Percentiles rank a stretch among this genome's conserved stretches.
Conservation (phyloP, 2,797 vertebrate genomes). For the Esox masquinongy region DNA sequence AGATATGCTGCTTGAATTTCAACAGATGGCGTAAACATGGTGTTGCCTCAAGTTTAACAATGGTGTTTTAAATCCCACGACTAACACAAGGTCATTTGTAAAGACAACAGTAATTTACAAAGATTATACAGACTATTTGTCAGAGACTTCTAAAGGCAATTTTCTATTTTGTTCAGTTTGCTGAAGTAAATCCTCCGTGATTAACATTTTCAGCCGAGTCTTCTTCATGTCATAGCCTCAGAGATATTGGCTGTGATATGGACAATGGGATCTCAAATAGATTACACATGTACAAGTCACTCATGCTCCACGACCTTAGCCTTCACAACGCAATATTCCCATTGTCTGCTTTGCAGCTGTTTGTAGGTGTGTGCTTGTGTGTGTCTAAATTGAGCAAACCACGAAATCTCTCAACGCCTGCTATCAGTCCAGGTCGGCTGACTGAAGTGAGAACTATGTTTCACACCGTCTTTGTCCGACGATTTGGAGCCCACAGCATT, state of each 20-base stretch:
- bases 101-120: neutral
- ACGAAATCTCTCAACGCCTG: neutral
- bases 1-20: neutral
- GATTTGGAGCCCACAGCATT: too few species aligned
- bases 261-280: neutral
- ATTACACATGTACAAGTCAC: neutral
- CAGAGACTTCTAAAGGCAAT: neutral
- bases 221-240: neutral
- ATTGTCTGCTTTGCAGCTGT: neutral
- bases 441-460: neutral
- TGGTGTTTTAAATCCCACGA: neutral
- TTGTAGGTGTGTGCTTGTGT: neutral
- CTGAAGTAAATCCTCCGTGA: neutral
- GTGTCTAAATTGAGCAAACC: neutral
- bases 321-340: neutral
- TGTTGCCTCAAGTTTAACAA: neutral
- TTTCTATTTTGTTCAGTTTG: neutral
- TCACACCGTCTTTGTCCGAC: neutral
- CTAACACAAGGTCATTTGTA: too few species aligned
- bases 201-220: neutral
- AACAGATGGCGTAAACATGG: neutral
- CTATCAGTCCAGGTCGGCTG: neutral
- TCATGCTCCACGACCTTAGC: neutral
- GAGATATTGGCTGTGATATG: neutral
- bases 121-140: neutral